Conservation (phyloP, 2,888 invertebrate genomes). For the Plagodis dolabraria region DNA sequence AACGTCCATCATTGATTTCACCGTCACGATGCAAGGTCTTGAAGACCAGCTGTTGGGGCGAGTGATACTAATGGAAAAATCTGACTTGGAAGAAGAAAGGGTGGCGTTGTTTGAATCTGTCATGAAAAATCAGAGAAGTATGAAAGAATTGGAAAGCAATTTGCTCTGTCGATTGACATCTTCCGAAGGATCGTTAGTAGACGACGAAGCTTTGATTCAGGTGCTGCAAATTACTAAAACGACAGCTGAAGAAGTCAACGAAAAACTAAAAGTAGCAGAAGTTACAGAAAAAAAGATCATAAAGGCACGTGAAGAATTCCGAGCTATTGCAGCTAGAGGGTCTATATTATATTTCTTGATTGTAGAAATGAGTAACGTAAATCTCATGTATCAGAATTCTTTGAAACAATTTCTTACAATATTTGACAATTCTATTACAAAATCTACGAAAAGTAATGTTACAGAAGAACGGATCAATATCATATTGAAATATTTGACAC, state of each 20-base stretch:
- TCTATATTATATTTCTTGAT: slow-evolving; percentile 98
- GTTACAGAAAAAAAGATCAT: slow-evolving; percentile 97
- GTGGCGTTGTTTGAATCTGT: slow-evolving; percentile 97
- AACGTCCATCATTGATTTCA: slow-evolving; percentile 98
- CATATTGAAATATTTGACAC: slow-evolving; percentile 94
- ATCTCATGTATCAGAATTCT: slow-evolving; percentile 98
- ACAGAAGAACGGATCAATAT: slow-evolving; percentile 95
- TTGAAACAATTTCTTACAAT: slow-evolving; percentile 96
- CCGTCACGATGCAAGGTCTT: slow-evolving; percentile 97
- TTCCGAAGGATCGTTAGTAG: slow-evolving; percentile 96
- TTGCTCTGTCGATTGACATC: slow-evolving; percentile 95
- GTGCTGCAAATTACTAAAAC: slow-evolving; percentile 94
- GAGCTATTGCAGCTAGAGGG: slow-evolving; percentile 97
- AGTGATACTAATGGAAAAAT: slow-evolving; percentile 98
- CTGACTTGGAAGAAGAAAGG: slow-evolving; percentile 96
- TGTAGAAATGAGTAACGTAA: slow-evolving; percentile 98
- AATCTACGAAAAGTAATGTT: slow-evolving; percentile 93
- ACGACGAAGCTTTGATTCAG: slow-evolving; percentile 97
- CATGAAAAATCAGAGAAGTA: slow-evolving; percentile 97
- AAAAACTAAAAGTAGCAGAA: slow-evolving; percentile 95
- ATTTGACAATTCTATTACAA: slow-evolving; percentile 97
- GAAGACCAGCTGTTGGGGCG: slow-evolving; percentile 97
- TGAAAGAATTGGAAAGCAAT: slow-evolving; percentile 98
- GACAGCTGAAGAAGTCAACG: slow-evolving; percentile 97
- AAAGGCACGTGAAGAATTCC: slow-evolving; percentile 96